Conservation (phyloP, 2,888 invertebrate species). For the Ophioninae sp. region DNA sequence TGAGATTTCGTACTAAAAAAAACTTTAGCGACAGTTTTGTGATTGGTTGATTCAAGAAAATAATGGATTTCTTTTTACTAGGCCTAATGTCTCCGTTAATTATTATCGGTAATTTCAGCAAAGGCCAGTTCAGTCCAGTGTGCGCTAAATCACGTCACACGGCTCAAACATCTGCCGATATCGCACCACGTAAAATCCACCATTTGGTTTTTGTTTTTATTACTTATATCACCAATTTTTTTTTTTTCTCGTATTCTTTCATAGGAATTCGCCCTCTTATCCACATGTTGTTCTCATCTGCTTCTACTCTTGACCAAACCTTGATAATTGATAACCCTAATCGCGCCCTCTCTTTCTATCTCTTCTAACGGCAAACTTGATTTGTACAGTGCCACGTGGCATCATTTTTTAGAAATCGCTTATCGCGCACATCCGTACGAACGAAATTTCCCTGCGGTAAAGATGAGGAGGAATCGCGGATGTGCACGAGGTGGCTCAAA, state of each 20-base stretch:
- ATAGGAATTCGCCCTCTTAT: not conserved
- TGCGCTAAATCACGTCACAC: no score
- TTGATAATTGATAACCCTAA: conserved; percentile 31
- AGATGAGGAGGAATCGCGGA: not conserved
- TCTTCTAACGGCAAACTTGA: not conserved
- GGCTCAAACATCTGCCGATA: conserved; percentile 8
- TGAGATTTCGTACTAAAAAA: no score
- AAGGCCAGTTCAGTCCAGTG: no score
- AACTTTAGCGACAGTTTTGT: no score
- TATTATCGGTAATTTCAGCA: no score
- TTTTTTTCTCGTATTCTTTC: not conserved
- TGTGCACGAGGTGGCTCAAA: no score
- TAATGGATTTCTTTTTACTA: no score
- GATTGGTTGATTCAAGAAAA: no score
- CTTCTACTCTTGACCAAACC: not conserved
- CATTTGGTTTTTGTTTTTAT: no score
- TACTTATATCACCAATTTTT: not conserved
- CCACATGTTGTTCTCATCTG: conserved; percentile 11
- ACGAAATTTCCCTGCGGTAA: not conserved
- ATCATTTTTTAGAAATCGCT: conserved; percentile 6
- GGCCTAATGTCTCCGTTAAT: no score
- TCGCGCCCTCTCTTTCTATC: conserved; percentile 13
- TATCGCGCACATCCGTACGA: not conserved
- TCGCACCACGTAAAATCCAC: not conserved
- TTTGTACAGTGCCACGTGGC: not conserved